Base-by-base conservation (phyloP, 2,888 invertebrate species). In the Netelia inedita region DNA sequence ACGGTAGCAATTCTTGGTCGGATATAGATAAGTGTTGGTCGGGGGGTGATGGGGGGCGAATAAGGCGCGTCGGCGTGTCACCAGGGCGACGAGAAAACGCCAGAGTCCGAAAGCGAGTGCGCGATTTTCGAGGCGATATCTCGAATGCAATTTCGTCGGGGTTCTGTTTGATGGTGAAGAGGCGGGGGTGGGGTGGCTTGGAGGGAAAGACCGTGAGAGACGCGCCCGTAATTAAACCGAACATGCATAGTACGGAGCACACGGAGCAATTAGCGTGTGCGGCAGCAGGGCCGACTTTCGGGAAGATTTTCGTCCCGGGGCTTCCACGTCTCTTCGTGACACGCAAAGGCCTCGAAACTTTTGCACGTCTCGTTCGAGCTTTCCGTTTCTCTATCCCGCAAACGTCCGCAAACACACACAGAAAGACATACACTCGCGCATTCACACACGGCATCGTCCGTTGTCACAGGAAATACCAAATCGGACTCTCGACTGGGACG, bases 221-320 rank as follows among this genome's bases (percentile, higher is more conserved):
- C 81, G 79, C 74, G 74, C 66, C 69, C 71, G 79, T 86, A 87
- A 88, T 87, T 87, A 86, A 87, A 87, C 69, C 79, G 81, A 83
- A 82, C 83, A 80, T 83, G 85, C 79, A 80, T 81, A 73, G 82
- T 82, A 74, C 85, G 81, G 79, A 80, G 79, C 79, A 43, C 79
- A 68, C 61, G 71, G 82, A 75, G 85, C 82, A 87, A 86, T 87
- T 87, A 87, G 81, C 82, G 81, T 78, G 86, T 80, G 86, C 76
- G 65, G 79, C 81, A 69, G 78, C 57, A 78, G 72, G 81, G 66
- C 74, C 74, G 85, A 86, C 80, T 86, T 86, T 86, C 68, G 76
- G 85, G 59, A 79, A 83, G 79, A 86, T 87, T 87, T 87, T 79
- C 78, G 83, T 78, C 50, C 71, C 76, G 83, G 85, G 75, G 76